Conservation (phyloP, 2,888 invertebrate species). For the Pristionchus mayeri region DNA sequence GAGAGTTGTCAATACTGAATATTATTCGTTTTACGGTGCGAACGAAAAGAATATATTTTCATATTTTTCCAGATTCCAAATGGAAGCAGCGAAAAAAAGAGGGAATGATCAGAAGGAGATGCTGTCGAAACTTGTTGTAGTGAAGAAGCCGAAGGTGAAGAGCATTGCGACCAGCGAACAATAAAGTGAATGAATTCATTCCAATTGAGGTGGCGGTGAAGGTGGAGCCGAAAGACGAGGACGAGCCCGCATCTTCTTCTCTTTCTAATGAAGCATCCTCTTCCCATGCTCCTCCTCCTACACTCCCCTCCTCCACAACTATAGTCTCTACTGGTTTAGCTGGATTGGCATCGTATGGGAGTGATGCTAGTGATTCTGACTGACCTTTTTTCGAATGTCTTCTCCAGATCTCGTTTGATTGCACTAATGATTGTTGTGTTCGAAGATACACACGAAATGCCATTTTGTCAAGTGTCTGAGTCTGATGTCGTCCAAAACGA, state of each 20-base stretch:
- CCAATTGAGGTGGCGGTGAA: slow-evolving; percentile 21
- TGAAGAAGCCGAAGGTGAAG: slow-evolving; percentile 60
- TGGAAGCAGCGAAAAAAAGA: slow-evolving; percentile 50
- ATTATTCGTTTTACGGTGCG: no score
- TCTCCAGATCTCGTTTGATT: not conserved
- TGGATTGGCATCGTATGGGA: slow-evolving; percentile 56
- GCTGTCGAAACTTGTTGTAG: slow-evolving; percentile 58
- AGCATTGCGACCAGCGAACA: no score
- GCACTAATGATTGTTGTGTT: slow-evolving; percentile 11
- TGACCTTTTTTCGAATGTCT: not conserved
- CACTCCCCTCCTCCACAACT: no score
- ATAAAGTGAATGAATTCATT: no score
- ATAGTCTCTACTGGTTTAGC: slow-evolving; percentile 50
- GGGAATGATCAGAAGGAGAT: slow-evolving; percentile 58
- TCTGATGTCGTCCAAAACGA: slow-evolving; percentile 1
- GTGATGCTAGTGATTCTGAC: slow-evolving; percentile 50
- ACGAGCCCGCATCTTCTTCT: slow-evolving; percentile 10
- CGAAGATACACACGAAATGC: not conserved
- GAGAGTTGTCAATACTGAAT: no score
- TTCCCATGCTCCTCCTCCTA: not conserved
- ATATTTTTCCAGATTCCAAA: not conserved
- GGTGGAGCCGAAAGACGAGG: slow-evolving; percentile 25
- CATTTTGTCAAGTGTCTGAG: not conserved
- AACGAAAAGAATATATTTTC: no score
- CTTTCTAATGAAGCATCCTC: not conserved